Conservation (phyloP, 2,113 vertebrate species). For the Pagrus major region DNA sequence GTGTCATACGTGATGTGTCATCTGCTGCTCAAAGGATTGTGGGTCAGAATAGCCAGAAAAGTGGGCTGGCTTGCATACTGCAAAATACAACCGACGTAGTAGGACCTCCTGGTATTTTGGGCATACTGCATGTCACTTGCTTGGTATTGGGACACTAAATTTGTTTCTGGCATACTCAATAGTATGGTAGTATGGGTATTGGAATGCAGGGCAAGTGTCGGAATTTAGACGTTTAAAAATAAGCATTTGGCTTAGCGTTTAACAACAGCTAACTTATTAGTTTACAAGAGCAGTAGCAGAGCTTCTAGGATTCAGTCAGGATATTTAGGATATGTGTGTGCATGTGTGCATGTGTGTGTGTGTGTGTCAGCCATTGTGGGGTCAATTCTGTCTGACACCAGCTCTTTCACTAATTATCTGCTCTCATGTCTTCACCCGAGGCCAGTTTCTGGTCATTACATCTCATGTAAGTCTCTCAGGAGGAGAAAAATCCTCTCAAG, state of each 20-base stretch:
- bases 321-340: not conserved
- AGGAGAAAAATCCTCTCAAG: slow-evolving; percentile 38
- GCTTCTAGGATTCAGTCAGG: not conserved
- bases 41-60: too few species aligned
- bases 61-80: too few species aligned
- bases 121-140: too few species aligned
- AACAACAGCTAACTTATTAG: not conserved
- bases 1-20: too few species aligned
- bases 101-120: too few species aligned
- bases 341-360: slow-evolving; percentile 1
- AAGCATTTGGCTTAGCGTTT: not conserved
- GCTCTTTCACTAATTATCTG: slow-evolving; percentile 58
- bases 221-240: accelerated
- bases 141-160: too few species aligned
- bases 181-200: too few species aligned
- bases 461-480: slow-evolving; percentile 44
- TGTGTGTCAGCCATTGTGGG: slow-evolving; percentile 37
- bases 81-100: too few species aligned
- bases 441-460: slow-evolving; percentile 47
- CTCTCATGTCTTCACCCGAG: slow-evolving; percentile 58
- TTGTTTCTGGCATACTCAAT: too few species aligned
- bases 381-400: slow-evolving; percentile 65
- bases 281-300: not conserved
- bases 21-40: too few species aligned
- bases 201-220: too few species aligned